Evolutionary conservation across 2,888 invertebrate genomes (phyloP).

Genomic region (Synanthedon vespiformis): DNA sequence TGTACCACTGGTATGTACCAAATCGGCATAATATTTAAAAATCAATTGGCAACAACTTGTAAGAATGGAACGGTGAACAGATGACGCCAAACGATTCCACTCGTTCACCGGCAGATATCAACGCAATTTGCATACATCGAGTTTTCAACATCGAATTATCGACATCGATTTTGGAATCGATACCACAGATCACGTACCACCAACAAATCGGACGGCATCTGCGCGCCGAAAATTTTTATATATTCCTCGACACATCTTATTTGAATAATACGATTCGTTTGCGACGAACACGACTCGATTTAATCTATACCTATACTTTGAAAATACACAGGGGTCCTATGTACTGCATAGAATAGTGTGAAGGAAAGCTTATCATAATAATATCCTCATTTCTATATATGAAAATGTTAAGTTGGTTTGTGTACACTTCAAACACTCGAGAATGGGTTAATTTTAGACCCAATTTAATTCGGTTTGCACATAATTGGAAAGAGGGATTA

Average conservation of each 20-base stretch:
- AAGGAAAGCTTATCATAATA: too few species aligned
- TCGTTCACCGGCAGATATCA: not conserved
- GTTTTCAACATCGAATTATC: constrained; percentile 20
- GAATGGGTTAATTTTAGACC: too few species aligned
- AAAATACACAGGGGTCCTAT: too few species aligned
- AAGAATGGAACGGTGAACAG: not conserved
- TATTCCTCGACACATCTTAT: constrained; percentile 4
- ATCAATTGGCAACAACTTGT: not conserved
- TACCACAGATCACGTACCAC: constrained; percentile 18
- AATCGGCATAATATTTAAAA: not conserved
- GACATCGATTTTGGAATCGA: constrained; percentile 15
- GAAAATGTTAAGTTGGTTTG: too few species aligned
- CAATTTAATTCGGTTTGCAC: too few species aligned
- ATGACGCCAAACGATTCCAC: not conserved
- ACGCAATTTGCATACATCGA: constrained; percentile 6
- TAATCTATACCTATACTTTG: constrained; percentile 2
- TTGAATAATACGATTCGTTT: constrained; percentile 8
- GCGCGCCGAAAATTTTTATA: constrained; percentile 7
- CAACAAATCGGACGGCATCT: constrained; percentile 23
- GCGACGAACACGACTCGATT: constrained; percentile 2
- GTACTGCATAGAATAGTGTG: too few species aligned
- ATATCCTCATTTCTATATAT: too few species aligned
- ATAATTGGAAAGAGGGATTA: too few species aligned
- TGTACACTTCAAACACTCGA: too few species aligned
- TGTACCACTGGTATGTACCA: not conserved